Base-by-base conservation (phyloP, 2,888 invertebrate genomes). In the Drosophila histrio region DNA sequence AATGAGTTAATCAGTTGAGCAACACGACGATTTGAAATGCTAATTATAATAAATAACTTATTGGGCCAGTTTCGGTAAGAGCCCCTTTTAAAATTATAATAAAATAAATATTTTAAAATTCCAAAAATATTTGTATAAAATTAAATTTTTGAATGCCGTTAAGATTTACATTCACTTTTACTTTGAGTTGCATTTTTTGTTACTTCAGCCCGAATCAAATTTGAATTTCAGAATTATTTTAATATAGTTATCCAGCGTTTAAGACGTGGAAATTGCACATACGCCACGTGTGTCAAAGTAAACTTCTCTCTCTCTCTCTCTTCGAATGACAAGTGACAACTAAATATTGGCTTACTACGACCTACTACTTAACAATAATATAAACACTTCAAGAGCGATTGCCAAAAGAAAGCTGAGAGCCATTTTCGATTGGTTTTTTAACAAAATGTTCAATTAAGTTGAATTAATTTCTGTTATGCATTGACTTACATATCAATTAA, bases 401-500 rank as follows among this genome's bases (percentile, higher is more conserved):
- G 68, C 44, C 38, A 46, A 65, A 71, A 57, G 77, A 73, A 73
- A 76, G 73, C 64, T 39, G 3, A 26, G 13, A 30, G 21, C 21
- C 34, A 36, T 53, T 72, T 53, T 56, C 54, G 38, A 54, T 62
- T 57, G 61, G 54, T 47, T 50, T 71, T 66, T 43, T n/a, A n/a
- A 60, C 28, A 47, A 66, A 57, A 47, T 67, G 22, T 30, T 58
- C 58, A 72, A 71, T 74, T 62, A 76, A 60, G 22, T 69, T 30
- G 64, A 58, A 69, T 70, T 43, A 50, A 74, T 60, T 78, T 73
- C 28, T 22, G 59, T 50, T 39, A 28, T 52, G 28, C 26, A 38
- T 7, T 57, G 49, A 30, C 60, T 57, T 46, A 76, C 84, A 77
- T 72, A 79, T 79, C 65, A 80, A 81, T 80, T 84, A 64, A 65